These are phyloP conservation scores for Ornithoptera priamus DNA, from an alignment of 2,888 invertebrate genomes.

Conservation along the genomic window DNA sequence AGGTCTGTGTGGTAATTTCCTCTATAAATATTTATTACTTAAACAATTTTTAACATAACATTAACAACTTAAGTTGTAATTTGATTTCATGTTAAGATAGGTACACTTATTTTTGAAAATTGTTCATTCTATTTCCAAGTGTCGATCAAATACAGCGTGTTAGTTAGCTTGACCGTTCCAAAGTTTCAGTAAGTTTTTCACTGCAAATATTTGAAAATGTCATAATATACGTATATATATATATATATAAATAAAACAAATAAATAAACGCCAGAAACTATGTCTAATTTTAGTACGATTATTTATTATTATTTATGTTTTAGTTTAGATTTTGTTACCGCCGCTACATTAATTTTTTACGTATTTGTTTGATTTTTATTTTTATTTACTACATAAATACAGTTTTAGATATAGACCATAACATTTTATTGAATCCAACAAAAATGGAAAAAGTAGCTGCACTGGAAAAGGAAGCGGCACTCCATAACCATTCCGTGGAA, in stretches of 20 bases:
- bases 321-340: too few species aligned
- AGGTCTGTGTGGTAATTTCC: neutral
- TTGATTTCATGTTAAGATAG: neutral
- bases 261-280: too few species aligned
- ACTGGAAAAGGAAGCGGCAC: constrained; percentile 9
- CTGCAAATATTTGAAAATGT: neutral
- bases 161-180: neutral
- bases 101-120: neutral
- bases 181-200: neutral
- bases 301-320: too few species aligned
- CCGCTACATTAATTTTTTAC: too few species aligned
- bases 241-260: too few species aligned
- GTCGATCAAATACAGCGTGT: neutral
- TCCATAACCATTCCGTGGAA: constrained; percentile 34
- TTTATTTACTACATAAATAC: too few species aligned
- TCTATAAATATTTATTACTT: neutral
- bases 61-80: neutral
- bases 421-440: neutral
- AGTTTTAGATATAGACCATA: neutral
- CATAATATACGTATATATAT: neutral
- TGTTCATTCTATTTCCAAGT: neutral
- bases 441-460: neutral
- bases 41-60: neutral
- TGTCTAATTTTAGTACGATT: too few species aligned
- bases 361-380: too few species aligned